These are phyloP conservation scores for Scyliorhinus canicula DNA, from an alignment of 2,797 vertebrate genomes.

Conservation along the genomic window DNA sequence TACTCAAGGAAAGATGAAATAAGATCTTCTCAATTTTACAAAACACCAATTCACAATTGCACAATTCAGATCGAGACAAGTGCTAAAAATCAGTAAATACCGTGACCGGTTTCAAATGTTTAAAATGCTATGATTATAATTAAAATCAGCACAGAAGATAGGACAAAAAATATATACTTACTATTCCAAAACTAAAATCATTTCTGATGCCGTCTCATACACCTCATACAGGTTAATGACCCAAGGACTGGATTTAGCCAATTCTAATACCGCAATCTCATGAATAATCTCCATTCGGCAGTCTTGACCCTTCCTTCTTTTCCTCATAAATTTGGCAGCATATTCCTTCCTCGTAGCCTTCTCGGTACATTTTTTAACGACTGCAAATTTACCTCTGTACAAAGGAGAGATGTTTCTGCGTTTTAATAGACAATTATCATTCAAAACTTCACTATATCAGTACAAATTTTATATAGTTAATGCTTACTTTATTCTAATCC, in stretches of 20 bases:
- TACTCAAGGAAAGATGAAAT: neutral
- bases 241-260: slow-evolving; percentile 67
- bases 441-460: neutral
- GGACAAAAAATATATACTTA: slow-evolving; percentile 59
- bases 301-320: slow-evolving; percentile 86
- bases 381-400: slow-evolving; percentile 81
- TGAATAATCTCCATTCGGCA: slow-evolving; percentile 82
- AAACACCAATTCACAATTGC: neutral
- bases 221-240: slow-evolving; percentile 81
- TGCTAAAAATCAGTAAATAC: neutral
- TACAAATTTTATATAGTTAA: neutral
- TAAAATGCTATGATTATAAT: neutral
- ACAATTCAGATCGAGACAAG: neutral
- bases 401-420: neutral
- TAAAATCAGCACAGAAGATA: neutral
- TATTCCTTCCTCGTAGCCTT: slow-evolving; percentile 74
- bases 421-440: neutral
- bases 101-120: neutral
- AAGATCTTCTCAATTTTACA: neutral
- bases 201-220: slow-evolving; percentile 81
- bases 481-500: neutral
- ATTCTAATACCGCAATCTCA: slow-evolving; percentile 80
- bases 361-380: slow-evolving; percentile 82
- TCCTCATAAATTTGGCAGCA: slow-evolving; percentile 92
- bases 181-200: slow-evolving; percentile 88